A percentile compares a stretch with the other conserved stretches of the same genome.
phyloP scores from a whole-genome alignment of 2,888 invertebrate genomes.

The Latrodectus hesperus region DNA sequence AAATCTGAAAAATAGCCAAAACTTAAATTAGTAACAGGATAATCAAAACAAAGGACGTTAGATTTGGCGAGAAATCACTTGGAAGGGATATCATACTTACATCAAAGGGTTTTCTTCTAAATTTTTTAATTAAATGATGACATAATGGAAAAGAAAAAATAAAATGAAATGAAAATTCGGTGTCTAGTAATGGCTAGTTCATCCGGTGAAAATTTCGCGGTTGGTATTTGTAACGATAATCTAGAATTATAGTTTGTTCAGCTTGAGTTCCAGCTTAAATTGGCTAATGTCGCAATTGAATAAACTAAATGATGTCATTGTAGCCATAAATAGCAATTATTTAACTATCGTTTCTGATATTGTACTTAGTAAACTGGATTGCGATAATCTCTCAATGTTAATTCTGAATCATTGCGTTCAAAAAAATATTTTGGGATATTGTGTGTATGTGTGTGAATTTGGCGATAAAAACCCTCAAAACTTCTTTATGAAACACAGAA shows the following conservation, averaged over 20 bases:
- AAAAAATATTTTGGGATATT: background rate
- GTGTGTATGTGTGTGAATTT: too few species aligned
- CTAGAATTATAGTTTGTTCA: constrained; percentile 1
- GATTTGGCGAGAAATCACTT: too few species aligned
- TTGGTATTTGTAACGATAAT: background rate
- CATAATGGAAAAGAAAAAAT: background rate
- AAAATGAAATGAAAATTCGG: background rate
- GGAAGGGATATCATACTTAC: too few species aligned
- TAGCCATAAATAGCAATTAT: background rate
- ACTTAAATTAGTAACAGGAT: too few species aligned
- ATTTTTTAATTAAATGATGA: background rate
- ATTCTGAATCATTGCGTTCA: constrained; percentile 8
- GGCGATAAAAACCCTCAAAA: background rate
- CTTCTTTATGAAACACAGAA: background rate
- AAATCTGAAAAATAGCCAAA: too few species aligned
- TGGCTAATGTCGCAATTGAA: background rate
- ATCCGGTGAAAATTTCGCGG: too few species aligned
- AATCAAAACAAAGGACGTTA: too few species aligned
- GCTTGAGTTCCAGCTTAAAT: background rate
- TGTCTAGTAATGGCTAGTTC: too few species aligned
- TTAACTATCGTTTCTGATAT: background rate
- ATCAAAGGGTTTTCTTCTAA: background rate
- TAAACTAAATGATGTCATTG: constrained; percentile 12
- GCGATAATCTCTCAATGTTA: constrained; percentile 1
- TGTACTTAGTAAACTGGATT: background rate